Percentiles rank a stretch among this genome's conserved stretches.
Conservation (phyloP, 2,113 vertebrate species). For the Tetrax tetrax region DNA sequence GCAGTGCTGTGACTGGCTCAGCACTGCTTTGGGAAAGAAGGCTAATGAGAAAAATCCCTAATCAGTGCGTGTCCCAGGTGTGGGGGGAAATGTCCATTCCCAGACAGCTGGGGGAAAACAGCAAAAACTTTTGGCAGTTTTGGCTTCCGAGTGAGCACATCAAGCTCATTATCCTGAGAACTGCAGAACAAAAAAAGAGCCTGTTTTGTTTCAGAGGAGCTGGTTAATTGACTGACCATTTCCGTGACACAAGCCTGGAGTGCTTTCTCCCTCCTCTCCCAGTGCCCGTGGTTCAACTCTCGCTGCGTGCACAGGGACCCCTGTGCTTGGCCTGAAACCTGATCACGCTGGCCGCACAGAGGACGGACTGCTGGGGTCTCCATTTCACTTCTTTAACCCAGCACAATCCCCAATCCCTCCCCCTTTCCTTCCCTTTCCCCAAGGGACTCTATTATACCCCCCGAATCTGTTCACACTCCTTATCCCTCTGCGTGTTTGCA, state of each 20-base stretch:
- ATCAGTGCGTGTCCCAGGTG: neutral
- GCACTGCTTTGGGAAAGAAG: neutral
- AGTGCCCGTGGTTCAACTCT: neutral
- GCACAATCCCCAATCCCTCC: neutral
- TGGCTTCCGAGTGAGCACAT: neutral
- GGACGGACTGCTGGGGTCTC: conserved; percentile 9
- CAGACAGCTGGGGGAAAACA: neutral
- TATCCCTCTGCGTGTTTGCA: conserved; percentile 62
- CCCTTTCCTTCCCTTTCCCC: neutral
- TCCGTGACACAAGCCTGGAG: neutral
- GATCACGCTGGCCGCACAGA: neutral
- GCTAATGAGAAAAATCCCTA: neutral
- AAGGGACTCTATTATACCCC: conserved; percentile 51
- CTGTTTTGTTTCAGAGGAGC: neutral
- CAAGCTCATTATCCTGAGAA: neutral
- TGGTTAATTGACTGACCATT: neutral
- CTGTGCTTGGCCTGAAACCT: neutral
- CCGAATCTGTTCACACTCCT: conserved; percentile 66
- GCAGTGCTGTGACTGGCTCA: neutral
- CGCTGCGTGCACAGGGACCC: neutral
- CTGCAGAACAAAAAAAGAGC: neutral
- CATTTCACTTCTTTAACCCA: conserved; percentile 1
- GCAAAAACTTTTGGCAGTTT: neutral
- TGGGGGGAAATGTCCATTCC: neutral
- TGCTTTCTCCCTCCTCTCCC: neutral